Evolutionary conservation across 2,797 vertebrate species (phyloP), one percentile per base, ranked within the genome.

Genomic region (Sebastes trivittatus): DNA sequence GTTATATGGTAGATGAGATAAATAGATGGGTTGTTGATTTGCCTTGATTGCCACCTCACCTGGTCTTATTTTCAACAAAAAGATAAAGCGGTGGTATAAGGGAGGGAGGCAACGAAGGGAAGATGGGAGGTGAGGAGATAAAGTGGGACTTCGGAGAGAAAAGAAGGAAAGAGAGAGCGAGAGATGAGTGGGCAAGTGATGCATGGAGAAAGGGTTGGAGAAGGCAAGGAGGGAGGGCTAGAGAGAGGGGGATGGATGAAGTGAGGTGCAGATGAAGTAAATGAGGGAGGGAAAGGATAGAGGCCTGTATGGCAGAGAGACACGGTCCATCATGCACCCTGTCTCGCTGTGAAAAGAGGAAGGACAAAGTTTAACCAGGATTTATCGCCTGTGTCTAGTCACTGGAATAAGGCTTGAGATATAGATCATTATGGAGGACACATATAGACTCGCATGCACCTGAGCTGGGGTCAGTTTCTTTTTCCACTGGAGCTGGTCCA

Each of bases 321-420:
- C 77, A 88, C 87, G 82, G 90, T 93, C 87, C 91, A 94, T 94
- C 93, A 93, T 92, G 87, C 75, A 82, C 66, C 76, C 77, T 85
- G 91, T 91, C 92, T 88, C 29, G 16, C 84, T 69, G 59, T 88
- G 91, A 93, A 91, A 90, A 91, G 89, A 92, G 85, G 92, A 94
- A 94, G 93, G 94, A 93, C 94, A 92, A 91, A 91, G 87, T 93
- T 92, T 93, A 94, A 94, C 54, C 87, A 90, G 88, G 92, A 94
- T 94, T 94, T 94, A 94, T 93, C 23, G 52, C 75, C 88, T 70
- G 84, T 93, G 93, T 90, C 92, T 87, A 71, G 88, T 89, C 86
- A 82, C 88, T 87, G 90, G 89, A 89, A 92, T 90, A 89, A 90
- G 87, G 82, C 86, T 85, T 25, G 46, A 80, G 86, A 86, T 86